phyloP scores from a whole-genome alignment of 1,140 invertebrate genomes.

The Pseudachorutes palmiensis region DNA sequence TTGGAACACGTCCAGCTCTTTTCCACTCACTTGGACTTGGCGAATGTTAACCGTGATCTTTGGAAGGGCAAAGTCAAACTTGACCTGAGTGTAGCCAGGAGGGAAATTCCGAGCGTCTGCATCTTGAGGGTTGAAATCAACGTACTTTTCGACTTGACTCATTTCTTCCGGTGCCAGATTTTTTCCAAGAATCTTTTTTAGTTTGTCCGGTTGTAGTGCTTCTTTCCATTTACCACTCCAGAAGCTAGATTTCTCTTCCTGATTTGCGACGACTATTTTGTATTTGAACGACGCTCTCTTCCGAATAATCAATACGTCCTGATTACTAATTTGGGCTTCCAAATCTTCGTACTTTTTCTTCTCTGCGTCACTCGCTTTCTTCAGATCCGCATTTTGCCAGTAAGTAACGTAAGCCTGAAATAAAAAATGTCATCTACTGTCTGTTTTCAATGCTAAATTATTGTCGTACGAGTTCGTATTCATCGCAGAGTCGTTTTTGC shows the following conservation, averaged over 20 bases:
- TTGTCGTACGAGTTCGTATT: neutral
- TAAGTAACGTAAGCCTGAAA: neutral
- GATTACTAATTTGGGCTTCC: slow-evolving; percentile 72
- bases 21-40: neutral
- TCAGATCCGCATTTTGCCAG: slow-evolving; percentile 2
- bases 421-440: too few relatives aligned
- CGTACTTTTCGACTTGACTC: neutral
- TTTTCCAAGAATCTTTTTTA: neutral
- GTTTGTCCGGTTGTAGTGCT: neutral
- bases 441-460: slow-evolving; percentile 78
- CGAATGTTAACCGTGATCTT: neutral
- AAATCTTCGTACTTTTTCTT: slow-evolving; percentile 52
- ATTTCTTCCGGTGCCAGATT: neutral
- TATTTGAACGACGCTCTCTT: slow-evolving; percentile 81
- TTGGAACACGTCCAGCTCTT: neutral
- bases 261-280: too few relatives aligned
- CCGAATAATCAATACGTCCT: slow-evolving; percentile 82
- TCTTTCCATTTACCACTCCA: neutral
- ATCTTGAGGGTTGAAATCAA: neutral
- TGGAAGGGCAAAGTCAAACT: neutral
- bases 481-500: neutral
- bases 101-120: neutral
- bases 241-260: neutral
- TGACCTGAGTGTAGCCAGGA: neutral
- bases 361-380: slow-evolving; percentile 46